A percentile compares a stretch with the other conserved stretches of the same genome.
Conservation (phyloP, 2,113 vertebrate genomes). For the Lonchura striata region DNA sequence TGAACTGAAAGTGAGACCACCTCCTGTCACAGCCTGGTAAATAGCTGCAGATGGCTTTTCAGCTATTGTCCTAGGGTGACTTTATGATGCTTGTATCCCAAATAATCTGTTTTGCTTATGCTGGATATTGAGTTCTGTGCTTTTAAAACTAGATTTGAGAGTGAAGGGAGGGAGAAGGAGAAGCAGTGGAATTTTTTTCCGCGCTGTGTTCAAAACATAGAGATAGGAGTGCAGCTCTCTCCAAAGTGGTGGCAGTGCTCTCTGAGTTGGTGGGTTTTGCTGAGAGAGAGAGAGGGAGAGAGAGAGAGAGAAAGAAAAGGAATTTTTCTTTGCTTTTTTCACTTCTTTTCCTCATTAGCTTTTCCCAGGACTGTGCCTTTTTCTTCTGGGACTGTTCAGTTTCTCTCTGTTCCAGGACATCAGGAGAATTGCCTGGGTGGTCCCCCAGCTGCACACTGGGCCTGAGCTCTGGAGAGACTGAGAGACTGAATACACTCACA, state of each 20-base stretch:
- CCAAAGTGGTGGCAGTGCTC: accelerated
- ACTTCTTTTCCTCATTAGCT: not conserved
- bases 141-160: not conserved
- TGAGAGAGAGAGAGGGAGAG: not conserved
- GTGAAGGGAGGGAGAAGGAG: not conserved
- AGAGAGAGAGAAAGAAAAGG: not conserved
- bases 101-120: not conserved
- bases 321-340: not conserved
- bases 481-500: not conserved
- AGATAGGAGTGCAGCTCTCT: not conserved
- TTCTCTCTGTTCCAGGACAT: not conserved
- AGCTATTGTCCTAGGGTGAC: not conserved
- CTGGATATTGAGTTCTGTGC: not conserved
- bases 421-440: accelerated
- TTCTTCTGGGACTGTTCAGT: not conserved
- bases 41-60: not conserved
- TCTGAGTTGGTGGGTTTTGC: accelerated
- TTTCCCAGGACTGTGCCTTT: not conserved
- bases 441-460: accelerated
- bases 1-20: not conserved
- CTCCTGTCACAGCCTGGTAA: not conserved
- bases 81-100: not conserved
- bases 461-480: too few relatives aligned
- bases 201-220: accelerated
- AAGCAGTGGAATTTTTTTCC: accelerated